Base-by-base conservation (phyloP, 2,888 invertebrate species). In the Alviniconcha strummeri region DNA sequence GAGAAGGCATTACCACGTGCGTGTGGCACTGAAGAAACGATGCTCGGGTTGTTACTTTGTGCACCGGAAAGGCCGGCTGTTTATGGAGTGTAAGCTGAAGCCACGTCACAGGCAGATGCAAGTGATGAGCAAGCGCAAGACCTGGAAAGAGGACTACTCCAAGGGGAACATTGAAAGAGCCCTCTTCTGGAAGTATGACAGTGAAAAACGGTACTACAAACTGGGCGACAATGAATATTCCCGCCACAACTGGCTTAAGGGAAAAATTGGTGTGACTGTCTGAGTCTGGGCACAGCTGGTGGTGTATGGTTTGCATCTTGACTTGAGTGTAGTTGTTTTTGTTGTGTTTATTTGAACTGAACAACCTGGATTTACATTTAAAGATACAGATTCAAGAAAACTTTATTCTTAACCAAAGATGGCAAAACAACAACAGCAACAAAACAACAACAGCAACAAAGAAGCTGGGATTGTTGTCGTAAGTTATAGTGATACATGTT, bases 101-200 rank as follows among this genome's bases (percentile, higher is more conserved):
- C 91, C 91, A 15, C 85, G 92, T 64, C 93, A 93, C 86, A 93
- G 92, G 85, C 93, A 93, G 84, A 92, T 92, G 90, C 89, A 91
- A 85, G 86, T 86, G 82, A 84, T 92, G 69, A 81, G 79, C 15
- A 87, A 87, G 55, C 79, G 85, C 17, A 86, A 86, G 15, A 64
- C 89, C 6, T 91, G 86, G 84, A 89, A 82, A 74, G 91, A 91
- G 71, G 91, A 91, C 82, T 91, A 90, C 80, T 89, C 90, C 4
- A 86, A 86, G 82, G 90, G 90, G 7, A 84, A 85, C 64, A 84
- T 87, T 75, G 52, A 74, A 13, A 76, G 77, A 9, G 89, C 89
- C 5, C 81, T 87, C 9, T 87, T 88, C 82, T 90, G 89, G 88
- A 84, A 87, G 15, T 88, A 85, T 83, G 60, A 83, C 19, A 82